phyloP scores from a whole-genome alignment of 2,888 invertebrate species.

The Cataglyphis livida region DNA sequence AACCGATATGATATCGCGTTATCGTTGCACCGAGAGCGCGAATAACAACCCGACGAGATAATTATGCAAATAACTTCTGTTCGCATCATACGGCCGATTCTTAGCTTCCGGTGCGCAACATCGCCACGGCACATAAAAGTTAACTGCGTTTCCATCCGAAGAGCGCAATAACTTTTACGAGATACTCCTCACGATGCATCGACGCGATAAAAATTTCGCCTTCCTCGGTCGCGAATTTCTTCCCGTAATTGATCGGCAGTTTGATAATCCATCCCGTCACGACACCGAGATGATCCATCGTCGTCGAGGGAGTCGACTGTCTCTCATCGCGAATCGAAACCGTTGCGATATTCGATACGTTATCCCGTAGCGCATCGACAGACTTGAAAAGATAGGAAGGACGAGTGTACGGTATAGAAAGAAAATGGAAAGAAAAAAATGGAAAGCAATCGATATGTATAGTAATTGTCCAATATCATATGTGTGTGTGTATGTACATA shows the following conservation, averaged over 20 bases:
- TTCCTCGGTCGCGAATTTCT: conserved; percentile 28
- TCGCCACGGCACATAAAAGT: conserved; percentile 38
- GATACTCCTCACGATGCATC: conserved; percentile 19
- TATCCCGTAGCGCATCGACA: conserved; percentile 3
- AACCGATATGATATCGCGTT: conserved; percentile 39
- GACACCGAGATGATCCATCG: conserved; percentile 51
- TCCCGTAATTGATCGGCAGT: conserved; percentile 41
- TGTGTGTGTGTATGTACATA: background rate
- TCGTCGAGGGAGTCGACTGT: conserved; percentile 22
- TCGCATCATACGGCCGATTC: conserved; percentile 23
- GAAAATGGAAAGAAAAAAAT: background rate
- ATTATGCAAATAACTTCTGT: conserved; percentile 48
- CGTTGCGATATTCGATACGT: conserved; percentile 32
- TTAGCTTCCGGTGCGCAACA: conserved; percentile 24
- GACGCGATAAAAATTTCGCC: conserved; percentile 41
- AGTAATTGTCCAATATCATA: background rate
- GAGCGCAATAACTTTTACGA: conserved; percentile 44
- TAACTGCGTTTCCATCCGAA: conserved; percentile 45
- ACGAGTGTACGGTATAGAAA: background rate
- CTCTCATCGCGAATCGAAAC: conserved; percentile 26
- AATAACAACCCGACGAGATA: conserved; percentile 42
- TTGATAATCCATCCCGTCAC: conserved; percentile 34
- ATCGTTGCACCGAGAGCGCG: conserved; percentile 40
- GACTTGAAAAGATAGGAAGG: conserved; percentile 14
- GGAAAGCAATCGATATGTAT: conserved; percentile 1